Base-by-base conservation (phyloP, 2,888 invertebrate species). In the Platyscelio sp. region DNA sequence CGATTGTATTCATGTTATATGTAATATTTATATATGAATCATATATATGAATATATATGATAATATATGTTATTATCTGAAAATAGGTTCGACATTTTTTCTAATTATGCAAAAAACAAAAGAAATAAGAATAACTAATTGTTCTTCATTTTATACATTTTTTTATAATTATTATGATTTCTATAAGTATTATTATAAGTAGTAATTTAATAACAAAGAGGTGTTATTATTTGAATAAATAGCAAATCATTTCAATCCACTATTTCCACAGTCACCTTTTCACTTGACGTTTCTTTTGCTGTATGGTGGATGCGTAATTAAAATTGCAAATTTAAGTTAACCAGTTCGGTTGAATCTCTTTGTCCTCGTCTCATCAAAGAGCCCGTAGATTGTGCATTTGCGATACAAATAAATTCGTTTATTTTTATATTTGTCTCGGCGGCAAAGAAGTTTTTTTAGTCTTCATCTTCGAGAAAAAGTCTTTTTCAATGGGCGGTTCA, bases 381-480 rank as follows among this genome's bases (percentile, higher is more conserved):
- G 77, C 77, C 79, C 86, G 82, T 81, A 88, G 86, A 89, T 84
- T 88, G 88, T 68, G 87, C 91, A 92, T 92, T 92, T 90, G 92
- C 88, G 91, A 91, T 90, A 91, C 92, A 92, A 93, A 92, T 89
- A 92, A 90, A 92, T 92, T 91, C 90, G 90, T 91, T 93, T 92
- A 92, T 92, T 93, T 92, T 93, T 91, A 91, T 92, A 90, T 91
- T 91, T 89, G 90, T 88, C 87, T 88, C 89, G 77, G 68, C 78
- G 60, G 63, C 78, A 77, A 84, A 85, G 86, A 86, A 90, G 87
- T 87, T 88, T 81, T 83, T 83, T 74, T 70, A 63, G 76, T 63
- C 49, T 46, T 24, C 83, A 54, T 72, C 71, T 83, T 74, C 38
- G 78, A 81, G 82, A 84, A 86, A 80, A 88, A 88, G 83, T 68